Evolutionary conservation across 2,888 invertebrate species (phyloP), one percentile per base, ranked within the genome.

Genomic region (Drosophila borealis): DNA sequence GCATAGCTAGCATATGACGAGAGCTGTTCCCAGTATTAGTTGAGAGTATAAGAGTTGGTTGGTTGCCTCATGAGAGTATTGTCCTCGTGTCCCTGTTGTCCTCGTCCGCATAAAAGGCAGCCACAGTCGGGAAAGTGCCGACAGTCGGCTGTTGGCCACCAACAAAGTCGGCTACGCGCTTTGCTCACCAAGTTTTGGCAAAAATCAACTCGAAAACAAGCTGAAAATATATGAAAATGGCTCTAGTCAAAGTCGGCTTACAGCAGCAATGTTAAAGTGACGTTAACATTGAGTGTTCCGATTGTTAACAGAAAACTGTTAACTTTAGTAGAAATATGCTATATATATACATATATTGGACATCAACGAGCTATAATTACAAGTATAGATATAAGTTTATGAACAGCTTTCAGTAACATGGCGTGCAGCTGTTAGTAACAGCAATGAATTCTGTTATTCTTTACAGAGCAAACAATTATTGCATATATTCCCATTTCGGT

Each of bases 1-100:
- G 14, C 39, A 29, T 14, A 14, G 14, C 17, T 17, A 14, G 42
- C 17, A 44, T 9, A 21, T 21, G 13, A 3, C 34, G 14, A n/a
- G 13, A 61, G 37, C 65, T 65, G 49, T 86, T 75, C 87, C 87
- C 87, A 78, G 57, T 76, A 59, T 56, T 44, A 9, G 6, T 2
- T 2, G 8, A 0, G n/a, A 3, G 48, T 75, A 75, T 75, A 75
- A 75, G 75, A 85, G 68, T 54, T n/a, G 19, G 14, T n/a, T 9
- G 11, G 17, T 17, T 42, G 9, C 33, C 17, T 4, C 2, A 2
- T 11, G 33, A 19, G 11, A 17, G 17, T 11, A 25, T 25, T 54
- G 29, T 64, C 29, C 54, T 66, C 17, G 13, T 39, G 25, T 41
- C 14, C 13, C 1, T 14, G 8, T 3, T 11, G 41, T 44, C 9